Base-by-base conservation (phyloP, 2,113 vertebrate genomes). In the Spea bombifrons region DNA sequence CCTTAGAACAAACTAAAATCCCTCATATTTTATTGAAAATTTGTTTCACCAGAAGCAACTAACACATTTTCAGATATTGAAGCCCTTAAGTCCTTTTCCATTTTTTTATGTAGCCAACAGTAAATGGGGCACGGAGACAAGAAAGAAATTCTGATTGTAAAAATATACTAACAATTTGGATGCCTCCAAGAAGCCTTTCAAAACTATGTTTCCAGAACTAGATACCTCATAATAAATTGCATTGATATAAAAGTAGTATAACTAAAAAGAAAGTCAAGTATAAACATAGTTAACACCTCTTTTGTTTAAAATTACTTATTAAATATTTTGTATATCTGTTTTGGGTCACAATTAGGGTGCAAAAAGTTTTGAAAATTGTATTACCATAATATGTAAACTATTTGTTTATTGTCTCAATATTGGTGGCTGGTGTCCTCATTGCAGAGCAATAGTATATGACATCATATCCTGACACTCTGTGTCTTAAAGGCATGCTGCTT, bases 51-150 rank as follows among this genome's bases (percentile, higher is more conserved):
- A 16, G 7, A 13, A 71, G 68, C 47, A 52, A 52, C 49, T 9
- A 71, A 71, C 68, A 17, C 12, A 71, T 71, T 50, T 53, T 50
- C n/a, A 50, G 68, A 71, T 71, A 71, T 12, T 30, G 49, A 71
- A 52, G 49, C 49, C 68, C 5, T 71, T 52, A 52, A 71, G 16
- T 71, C 49, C 10, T 50, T 53, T 63, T 7, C 17, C 52, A 10
- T 30, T 30, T 30, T 30, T 3, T 71, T 52, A 50, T 53, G 47
- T 13, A 16, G 49, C n/a, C 15, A 8, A 71, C 47, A 71, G 49
- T 71, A 48, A 71, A 71, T 71, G 17, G 52, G 15, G 68, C 8
- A n/a, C n/a, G 5, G n/a, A 52, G 68, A 71, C 68, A 71, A 53
- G 47, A 16, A 71, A 71, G 52, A 47, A 71, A 17, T 53, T 71